phyloP scores from a whole-genome alignment of 2,888 invertebrate genomes.

The Epinotia brunnichana region DNA sequence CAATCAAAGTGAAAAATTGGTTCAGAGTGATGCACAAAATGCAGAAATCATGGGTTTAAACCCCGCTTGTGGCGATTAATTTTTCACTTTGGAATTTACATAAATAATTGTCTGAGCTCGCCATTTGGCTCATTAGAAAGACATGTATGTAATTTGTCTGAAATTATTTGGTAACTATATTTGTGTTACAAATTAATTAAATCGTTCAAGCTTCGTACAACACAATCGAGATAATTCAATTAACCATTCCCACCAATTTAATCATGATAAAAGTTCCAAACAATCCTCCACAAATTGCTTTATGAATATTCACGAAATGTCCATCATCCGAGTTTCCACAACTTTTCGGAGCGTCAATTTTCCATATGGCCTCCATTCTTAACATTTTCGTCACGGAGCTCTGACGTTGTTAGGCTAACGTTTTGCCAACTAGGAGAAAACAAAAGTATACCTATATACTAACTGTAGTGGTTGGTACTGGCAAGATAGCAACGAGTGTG shows the following conservation, averaged over 20 bases:
- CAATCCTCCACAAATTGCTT: slow-evolving; percentile 39
- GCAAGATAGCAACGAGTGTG: slow-evolving; percentile 49
- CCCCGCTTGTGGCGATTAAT: no score
- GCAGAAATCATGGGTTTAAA: no score
- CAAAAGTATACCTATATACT: slow-evolving; percentile 44
- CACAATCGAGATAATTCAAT: slow-evolving; percentile 29
- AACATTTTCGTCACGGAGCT: slow-evolving; percentile 34
- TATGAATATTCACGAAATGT: slow-evolving; percentile 38
- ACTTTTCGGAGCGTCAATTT: slow-evolving; percentile 20
- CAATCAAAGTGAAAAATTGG: no score
- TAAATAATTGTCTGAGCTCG: neutral
- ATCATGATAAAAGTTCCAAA: slow-evolving; percentile 34
- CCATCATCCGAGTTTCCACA: slow-evolving; percentile 23
- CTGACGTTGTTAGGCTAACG: slow-evolving; percentile 16
- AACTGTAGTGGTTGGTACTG: slow-evolving; percentile 26
- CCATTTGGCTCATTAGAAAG: neutral
- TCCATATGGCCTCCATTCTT: slow-evolving; percentile 36
- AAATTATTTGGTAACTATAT: no score
- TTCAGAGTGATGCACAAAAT: no score
- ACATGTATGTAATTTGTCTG: neutral
- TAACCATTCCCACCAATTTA: slow-evolving; percentile 25
- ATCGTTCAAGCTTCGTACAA: neutral
- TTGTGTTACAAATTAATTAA: neutral
- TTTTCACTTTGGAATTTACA: no score
- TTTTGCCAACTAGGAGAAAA: slow-evolving; percentile 26